Evolutionary conservation across 2,888 invertebrate species (phyloP).

Genomic region (Nemoura dubitans): DNA sequence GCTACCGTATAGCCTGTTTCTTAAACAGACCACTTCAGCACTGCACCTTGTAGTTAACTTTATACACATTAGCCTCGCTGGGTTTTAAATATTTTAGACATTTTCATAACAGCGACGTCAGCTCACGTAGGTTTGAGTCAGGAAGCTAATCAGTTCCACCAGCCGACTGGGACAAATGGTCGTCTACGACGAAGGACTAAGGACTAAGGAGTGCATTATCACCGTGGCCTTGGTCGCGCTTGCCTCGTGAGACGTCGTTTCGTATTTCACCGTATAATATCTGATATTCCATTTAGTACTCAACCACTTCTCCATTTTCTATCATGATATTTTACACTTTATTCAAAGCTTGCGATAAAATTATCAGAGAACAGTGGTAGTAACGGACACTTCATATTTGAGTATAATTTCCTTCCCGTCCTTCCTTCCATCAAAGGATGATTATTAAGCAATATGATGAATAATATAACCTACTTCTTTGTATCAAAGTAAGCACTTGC

Average conservation of each 20-base stretch:
- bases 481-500: conserved; percentile 12
- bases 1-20: neutral
- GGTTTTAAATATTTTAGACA: conserved; percentile 39
- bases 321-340: neutral
- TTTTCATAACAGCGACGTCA: conserved; percentile 30
- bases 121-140: conserved; percentile 1
- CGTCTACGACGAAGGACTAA: neutral
- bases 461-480: neutral
- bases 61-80: conserved; percentile 23
- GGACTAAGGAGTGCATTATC: too few relatives aligned
- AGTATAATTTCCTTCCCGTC: neutral
- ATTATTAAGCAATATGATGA: neutral
- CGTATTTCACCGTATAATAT: neutral
- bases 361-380: neutral
- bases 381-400: neutral
- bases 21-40: conserved; percentile 15
- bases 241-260: neutral
- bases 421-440: neutral
- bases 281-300: neutral
- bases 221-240: neutral
- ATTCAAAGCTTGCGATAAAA: neutral
- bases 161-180: neutral
- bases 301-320: neutral
- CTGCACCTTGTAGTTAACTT: conserved; percentile 25
- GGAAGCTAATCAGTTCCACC: conserved; percentile 14